Conservation (phyloP, 2,888 invertebrate species). For the Reticulitermes lucifugus region DNA sequence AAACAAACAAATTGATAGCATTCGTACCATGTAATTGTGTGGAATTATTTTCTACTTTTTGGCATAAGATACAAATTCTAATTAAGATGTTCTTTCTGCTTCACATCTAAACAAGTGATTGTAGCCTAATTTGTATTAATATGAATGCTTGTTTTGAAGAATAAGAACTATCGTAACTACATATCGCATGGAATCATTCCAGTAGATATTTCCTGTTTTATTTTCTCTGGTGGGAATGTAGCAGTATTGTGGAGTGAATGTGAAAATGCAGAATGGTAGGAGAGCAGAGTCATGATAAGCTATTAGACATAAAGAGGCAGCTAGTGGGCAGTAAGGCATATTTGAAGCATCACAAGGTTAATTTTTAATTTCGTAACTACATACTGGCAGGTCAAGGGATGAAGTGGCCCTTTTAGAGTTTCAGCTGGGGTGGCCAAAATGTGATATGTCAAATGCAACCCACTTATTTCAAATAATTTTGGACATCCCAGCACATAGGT, state of each 20-base stretch:
- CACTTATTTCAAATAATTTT: slow-evolving; percentile 18
- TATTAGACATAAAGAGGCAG: not conserved
- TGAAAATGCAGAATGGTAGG: slow-evolving; percentile 6
- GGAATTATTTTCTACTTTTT: slow-evolving; percentile 33
- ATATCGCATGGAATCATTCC: slow-evolving; percentile 54
- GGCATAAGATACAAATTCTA: slow-evolving; percentile 13
- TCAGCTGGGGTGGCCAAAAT: slow-evolving; percentile 21
- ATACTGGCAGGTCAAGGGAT: slow-evolving; percentile 22
- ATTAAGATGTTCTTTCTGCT: slow-evolving; percentile 17
- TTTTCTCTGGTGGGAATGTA: slow-evolving; percentile 1
- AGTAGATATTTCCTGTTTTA: slow-evolving; percentile 43
- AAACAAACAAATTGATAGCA: not conserved
- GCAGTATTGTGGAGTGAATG: not conserved
- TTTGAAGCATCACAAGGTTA: slow-evolving; percentile 28
- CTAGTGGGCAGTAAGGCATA: not conserved
- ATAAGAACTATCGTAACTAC: slow-evolving; percentile 49
- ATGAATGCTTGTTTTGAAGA: slow-evolving; percentile 32
- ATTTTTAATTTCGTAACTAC: slow-evolving; percentile 9
- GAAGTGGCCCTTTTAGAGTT: not conserved
- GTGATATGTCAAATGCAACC: not conserved
- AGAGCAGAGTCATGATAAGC: not conserved
- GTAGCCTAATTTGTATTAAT: slow-evolving; percentile 39
- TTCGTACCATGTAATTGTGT: slow-evolving; percentile 20
- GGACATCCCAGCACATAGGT: slow-evolving; percentile 21
- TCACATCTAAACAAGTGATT: slow-evolving; percentile 32